Evolutionary conservation across 2,888 invertebrate genomes (phyloP).

Genomic region (Lasius platythorax): DNA sequence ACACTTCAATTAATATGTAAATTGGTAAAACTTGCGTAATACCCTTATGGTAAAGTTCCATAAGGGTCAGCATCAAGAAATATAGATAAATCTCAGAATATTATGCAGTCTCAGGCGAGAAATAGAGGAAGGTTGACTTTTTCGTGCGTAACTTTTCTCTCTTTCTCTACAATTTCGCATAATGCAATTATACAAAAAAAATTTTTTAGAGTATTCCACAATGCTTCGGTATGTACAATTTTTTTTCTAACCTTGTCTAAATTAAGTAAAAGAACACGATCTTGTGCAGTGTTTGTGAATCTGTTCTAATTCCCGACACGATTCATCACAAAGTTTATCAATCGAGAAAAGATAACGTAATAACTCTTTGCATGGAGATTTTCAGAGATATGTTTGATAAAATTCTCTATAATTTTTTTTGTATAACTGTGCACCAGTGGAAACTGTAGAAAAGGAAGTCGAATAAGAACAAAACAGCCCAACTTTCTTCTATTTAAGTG

Average conservation of each 20-base stretch:
- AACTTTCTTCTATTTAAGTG: slow-evolving; percentile 5
- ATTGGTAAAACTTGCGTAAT: slow-evolving; percentile 29
- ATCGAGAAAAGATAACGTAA: background rate
- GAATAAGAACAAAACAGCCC: slow-evolving; percentile 17
- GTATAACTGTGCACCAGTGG: slow-evolving; percentile 35
- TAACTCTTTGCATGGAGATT: slow-evolving; percentile 1
- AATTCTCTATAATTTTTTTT: slow-evolving; percentile 18
- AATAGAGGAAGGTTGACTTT: slow-evolving; percentile 27
- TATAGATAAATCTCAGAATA: slow-evolving; percentile 65
- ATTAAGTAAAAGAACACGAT: slow-evolving; percentile 1
- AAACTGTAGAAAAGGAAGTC: slow-evolving; percentile 14
- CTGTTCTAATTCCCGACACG: background rate
- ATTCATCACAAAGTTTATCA: background rate
- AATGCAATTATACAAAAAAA: slow-evolving; percentile 33
- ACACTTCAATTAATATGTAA: slow-evolving; percentile 40
- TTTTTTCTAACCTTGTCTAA: background rate
- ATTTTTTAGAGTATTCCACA: background rate
- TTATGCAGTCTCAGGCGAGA: slow-evolving; percentile 60
- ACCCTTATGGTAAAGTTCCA: slow-evolving; percentile 21
- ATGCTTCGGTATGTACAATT: slow-evolving; percentile 4
- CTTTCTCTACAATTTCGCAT: slow-evolving; percentile 19
- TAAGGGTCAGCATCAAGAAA: background rate
- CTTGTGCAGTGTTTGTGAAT: background rate
- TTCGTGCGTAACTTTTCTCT: background rate
- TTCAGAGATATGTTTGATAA: background rate